Conservation (phyloP, 2,113 vertebrate species). For the Bubo bubo region DNA sequence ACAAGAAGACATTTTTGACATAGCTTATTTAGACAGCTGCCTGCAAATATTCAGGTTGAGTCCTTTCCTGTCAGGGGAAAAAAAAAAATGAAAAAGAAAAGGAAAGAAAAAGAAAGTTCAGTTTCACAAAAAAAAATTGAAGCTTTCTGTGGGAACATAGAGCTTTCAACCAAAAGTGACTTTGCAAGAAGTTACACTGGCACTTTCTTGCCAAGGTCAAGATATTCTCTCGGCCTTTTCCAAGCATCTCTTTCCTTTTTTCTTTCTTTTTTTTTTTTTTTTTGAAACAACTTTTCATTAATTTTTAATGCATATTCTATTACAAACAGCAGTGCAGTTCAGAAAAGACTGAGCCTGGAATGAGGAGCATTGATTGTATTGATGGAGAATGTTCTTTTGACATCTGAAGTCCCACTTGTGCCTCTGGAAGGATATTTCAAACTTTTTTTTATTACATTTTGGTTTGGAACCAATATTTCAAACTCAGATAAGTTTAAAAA, state of each 20-base stretch:
- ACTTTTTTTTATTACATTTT: not conserved
- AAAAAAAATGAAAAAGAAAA: fast-evolving
- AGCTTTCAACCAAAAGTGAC: not conserved
- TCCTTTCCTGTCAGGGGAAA: not conserved
- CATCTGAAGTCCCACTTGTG: not conserved
- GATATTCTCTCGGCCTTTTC: not conserved
- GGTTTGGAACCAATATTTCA: not conserved
- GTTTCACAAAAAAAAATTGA: not conserved
- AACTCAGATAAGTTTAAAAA: not conserved
- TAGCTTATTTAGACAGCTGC: conserved; percentile 50
- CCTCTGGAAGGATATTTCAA: not conserved
- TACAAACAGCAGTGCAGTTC: not conserved
- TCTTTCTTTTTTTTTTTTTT: not conserved
- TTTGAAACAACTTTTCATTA: not conserved
- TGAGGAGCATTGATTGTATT: not conserved
- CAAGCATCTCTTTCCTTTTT: not conserved
- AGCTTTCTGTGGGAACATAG: not conserved
- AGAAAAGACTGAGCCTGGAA: not conserved
- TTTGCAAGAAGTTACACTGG: not conserved
- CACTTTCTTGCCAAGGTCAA: not conserved
- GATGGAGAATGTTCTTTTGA: not conserved
- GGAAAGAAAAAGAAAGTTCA: not conserved
- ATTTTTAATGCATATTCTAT: conserved; percentile 54
- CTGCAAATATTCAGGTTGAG: conserved; percentile 10
- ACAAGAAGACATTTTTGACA: conserved; percentile 36